Evolutionary conservation across 2,113 vertebrate genomes (phyloP).

Genomic region (Odocoileus hemionus): DNA sequence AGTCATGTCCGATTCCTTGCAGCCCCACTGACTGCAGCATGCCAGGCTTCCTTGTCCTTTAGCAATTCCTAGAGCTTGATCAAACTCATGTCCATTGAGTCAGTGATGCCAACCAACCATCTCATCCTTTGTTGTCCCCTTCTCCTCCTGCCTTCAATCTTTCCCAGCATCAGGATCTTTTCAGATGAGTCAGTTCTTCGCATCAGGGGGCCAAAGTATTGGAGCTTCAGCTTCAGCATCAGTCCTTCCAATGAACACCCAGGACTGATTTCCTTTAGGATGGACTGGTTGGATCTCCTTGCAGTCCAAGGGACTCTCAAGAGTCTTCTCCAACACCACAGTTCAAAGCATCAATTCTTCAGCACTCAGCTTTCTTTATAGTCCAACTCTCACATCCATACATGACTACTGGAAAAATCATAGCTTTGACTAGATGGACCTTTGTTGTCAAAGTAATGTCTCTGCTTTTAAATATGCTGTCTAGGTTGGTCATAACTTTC

Average conservation of each 20-base stretch:
- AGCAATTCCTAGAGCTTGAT: background rate
- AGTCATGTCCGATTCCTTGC: background rate
- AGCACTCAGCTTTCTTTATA: background rate
- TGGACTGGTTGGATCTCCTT: background rate
- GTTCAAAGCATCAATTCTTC: background rate
- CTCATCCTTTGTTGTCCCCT: background rate
- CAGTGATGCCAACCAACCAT: background rate
- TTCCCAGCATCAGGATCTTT: background rate
- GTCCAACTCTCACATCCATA: background rate
- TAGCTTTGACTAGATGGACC: background rate
- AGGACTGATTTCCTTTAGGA: background rate
- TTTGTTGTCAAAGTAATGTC: background rate
- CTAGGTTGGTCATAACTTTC: background rate
- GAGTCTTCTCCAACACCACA: background rate
- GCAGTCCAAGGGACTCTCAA: background rate
- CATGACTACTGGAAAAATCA: background rate
- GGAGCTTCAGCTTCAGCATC: background rate
- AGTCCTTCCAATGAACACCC: background rate
- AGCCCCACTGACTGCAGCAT: background rate
- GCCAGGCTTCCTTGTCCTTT: background rate
- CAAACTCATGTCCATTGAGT: background rate
- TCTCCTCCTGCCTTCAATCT: background rate
- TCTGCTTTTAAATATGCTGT: background rate
- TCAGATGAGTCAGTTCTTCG: background rate
- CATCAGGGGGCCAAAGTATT: background rate